Conservation (phyloP, 1,140 invertebrate species). For the Drosophila auraria region DNA sequence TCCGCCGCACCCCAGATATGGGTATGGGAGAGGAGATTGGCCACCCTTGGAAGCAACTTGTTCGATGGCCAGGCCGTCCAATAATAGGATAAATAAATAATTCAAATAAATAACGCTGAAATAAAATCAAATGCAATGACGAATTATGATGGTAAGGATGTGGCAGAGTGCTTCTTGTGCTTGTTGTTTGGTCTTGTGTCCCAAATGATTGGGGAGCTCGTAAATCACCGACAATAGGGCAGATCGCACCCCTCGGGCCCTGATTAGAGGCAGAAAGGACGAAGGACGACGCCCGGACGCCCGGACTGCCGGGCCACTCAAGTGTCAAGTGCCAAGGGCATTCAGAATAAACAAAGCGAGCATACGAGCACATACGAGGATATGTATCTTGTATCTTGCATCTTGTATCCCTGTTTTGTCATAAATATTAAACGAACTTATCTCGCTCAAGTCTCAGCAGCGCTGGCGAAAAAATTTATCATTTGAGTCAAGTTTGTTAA, state of each 20-base stretch:
- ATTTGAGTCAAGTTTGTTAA: constrained; percentile 84
- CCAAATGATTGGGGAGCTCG: constrained; percentile 73
- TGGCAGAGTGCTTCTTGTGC: constrained; percentile 14
- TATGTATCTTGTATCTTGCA: constrained; percentile 30
- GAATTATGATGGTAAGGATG: constrained; percentile 70
- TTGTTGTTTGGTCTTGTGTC: constrained; percentile 55
- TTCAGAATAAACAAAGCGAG: constrained; percentile 52
- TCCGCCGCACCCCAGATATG: constrained; percentile 7
- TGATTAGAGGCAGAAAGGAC: constrained; percentile 56
- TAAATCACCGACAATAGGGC: constrained; percentile 74
- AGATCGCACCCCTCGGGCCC: constrained; percentile 52
- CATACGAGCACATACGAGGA: constrained; percentile 26
- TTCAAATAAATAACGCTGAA: constrained; percentile 81
- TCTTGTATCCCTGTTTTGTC: constrained; percentile 66
- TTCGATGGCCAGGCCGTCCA: constrained; percentile 22
- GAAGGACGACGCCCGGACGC: not conserved
- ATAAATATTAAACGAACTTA: constrained; percentile 85
- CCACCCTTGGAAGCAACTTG: constrained; percentile 33
- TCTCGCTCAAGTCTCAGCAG: constrained; percentile 56
- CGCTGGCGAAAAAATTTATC: constrained; percentile 78
- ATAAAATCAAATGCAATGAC: constrained; percentile 83
- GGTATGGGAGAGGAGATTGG: constrained; percentile 10
- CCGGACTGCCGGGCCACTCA: constrained; percentile 20
- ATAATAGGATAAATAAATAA: constrained; percentile 81
- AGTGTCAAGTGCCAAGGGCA: constrained; percentile 80